phyloP scores from a whole-genome alignment of 2,888 invertebrate species.

The Acronicta aceris region DNA sequence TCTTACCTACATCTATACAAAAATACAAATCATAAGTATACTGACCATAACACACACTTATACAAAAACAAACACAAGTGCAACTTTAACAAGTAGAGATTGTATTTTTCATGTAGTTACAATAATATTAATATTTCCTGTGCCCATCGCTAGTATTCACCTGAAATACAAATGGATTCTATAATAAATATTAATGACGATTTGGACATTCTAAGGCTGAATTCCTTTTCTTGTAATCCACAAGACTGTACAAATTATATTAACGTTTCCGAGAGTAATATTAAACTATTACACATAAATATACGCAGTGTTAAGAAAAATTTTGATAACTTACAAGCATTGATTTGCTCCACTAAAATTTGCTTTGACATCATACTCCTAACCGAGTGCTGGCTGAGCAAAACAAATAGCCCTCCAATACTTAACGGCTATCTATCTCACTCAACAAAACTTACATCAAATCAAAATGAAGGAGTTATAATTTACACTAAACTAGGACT shows the following conservation, averaged over 20 bases:
- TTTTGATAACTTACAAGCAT: constrained; percentile 6
- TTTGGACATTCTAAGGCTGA: constrained; percentile 2
- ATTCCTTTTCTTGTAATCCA: constrained; percentile 7
- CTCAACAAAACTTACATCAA: not conserved
- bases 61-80: constrained; percentile 1
- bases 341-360: constrained; percentile 1
- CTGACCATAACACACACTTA: constrained; percentile 6
- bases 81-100: constrained; percentile 4
- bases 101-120: not conserved
- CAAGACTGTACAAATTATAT: constrained; percentile 7
- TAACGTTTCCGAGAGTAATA: not conserved
- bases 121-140: not conserved
- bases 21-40: not conserved
- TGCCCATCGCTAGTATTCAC: constrained; percentile 2
- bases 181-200: constrained; percentile 9
- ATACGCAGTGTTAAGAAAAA: constrained; percentile 8
- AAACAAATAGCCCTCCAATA: constrained; percentile 3
- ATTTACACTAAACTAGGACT: constrained; percentile 1
- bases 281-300: constrained; percentile 5
- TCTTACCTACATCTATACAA: not conserved
- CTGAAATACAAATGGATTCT: constrained; percentile 9
- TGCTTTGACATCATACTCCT: constrained; percentile 2
- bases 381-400: constrained; percentile 7
- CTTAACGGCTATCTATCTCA: not conserved
- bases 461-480: constrained; percentile 7